Percentiles rank a stretch among this genome's conserved stretches.
These are phyloP conservation scores for Rhopalosiphum maidis DNA, from an alignment of 1,140 invertebrate genomes.

Conservation along the genomic window DNA sequence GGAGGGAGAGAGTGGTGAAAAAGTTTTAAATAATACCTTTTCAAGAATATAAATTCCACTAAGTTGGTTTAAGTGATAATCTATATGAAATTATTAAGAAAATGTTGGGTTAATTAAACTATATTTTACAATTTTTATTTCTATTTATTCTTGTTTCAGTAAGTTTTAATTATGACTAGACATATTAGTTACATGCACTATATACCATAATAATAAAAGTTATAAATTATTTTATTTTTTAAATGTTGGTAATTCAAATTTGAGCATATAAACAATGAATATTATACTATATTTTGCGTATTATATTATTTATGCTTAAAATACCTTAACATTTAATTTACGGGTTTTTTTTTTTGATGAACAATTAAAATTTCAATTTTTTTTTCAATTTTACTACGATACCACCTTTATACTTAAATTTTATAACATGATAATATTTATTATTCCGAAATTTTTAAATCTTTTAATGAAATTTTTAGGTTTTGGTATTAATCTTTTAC, in stretches of 20 bases:
- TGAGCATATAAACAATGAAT: neutral
- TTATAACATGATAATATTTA: neutral
- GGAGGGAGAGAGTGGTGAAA: neutral
- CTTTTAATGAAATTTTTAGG: constrained; percentile 8
- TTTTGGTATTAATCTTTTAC: neutral
- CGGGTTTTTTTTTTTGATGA: neutral
- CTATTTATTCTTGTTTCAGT: no score
- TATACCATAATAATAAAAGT: no score
- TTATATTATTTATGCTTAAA: neutral
- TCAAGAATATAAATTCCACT: neutral
- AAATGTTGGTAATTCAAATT: neutral
- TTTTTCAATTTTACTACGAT: neutral
- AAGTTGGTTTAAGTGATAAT: neutral
- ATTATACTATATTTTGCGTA: neutral
- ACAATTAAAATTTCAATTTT: neutral
- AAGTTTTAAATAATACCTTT: neutral
- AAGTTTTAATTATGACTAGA: no score
- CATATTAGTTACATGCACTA: no score
- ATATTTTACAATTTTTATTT: no score
- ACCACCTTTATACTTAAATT: neutral
- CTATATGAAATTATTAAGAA: neutral
- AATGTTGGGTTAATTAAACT: no score
- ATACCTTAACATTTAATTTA: neutral
- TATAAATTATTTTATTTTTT: no score
- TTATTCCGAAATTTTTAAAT: neutral